phyloP scores from a whole-genome alignment of 2,888 invertebrate species.

The Cordilura impudica region DNA sequence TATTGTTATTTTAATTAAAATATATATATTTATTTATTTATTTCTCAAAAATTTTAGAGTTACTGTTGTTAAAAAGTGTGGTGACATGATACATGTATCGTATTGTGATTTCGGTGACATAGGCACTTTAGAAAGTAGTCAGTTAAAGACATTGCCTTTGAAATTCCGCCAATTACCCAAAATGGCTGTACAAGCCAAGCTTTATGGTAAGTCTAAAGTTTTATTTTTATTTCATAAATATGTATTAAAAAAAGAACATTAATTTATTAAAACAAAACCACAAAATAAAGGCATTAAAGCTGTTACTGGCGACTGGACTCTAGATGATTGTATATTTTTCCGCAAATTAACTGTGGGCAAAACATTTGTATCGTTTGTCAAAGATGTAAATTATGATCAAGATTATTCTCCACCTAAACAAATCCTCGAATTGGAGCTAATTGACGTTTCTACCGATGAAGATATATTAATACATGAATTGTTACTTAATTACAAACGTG shows the following conservation, averaged over 20 bases:
- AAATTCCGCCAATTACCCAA: constrained; percentile 82
- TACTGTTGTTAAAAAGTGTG: constrained; percentile 79
- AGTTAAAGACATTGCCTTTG: constrained; percentile 80
- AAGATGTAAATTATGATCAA: constrained; percentile 82
- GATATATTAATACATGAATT: constrained; percentile 84
- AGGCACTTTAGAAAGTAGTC: constrained; percentile 79
- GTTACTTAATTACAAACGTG: constrained; percentile 82
- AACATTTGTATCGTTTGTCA: constrained; percentile 84
- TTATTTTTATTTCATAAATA: not conserved
- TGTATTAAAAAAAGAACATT: not conserved
- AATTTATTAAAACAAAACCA: not conserved
- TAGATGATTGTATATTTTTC: constrained; percentile 85
- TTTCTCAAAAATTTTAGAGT: constrained; percentile 76
- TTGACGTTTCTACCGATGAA: constrained; percentile 84
- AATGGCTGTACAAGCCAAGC: constrained; percentile 83
- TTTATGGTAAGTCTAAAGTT: constrained; percentile 79
- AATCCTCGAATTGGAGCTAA: constrained; percentile 83
- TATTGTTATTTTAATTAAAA: not conserved
- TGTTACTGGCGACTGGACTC: constrained; percentile 76
- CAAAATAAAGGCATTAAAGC: constrained; percentile 79
- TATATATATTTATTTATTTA: not conserved
- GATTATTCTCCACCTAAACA: constrained; percentile 82
- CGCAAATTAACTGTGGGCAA: constrained; percentile 85
- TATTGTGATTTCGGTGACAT: constrained; percentile 84
- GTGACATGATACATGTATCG: constrained; percentile 81